Conservation (phyloP, 2,888 invertebrate species). For the Dicyrtomina minuta region DNA sequence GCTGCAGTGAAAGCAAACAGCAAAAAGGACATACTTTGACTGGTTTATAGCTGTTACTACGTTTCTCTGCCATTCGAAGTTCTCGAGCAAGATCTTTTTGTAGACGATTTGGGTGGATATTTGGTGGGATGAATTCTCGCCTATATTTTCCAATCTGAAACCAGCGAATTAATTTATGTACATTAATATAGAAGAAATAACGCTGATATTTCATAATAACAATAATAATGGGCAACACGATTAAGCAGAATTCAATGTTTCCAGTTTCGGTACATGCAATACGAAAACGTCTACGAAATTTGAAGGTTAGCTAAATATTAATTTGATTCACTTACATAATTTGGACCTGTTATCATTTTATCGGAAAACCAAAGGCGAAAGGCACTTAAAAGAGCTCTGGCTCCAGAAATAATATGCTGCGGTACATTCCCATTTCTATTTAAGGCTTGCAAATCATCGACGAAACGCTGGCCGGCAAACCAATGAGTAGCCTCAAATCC, state of each 20-base stretch:
- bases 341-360: slow-evolving; percentile 42
- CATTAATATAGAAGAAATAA: background rate
- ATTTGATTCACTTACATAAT: slow-evolving; percentile 10
- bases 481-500: slow-evolving; percentile 84
- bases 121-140: slow-evolving; percentile 71
- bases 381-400: slow-evolving; percentile 68
- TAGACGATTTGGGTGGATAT: slow-evolving; percentile 70
- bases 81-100: slow-evolving; percentile 76
- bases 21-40: background rate
- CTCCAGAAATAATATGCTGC: slow-evolving; percentile 64
- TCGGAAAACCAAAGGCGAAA: slow-evolving; percentile 71
- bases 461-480: slow-evolving; percentile 78
- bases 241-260: too few species aligned
- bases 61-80: slow-evolving; percentile 69
- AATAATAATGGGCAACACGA: too few species aligned
- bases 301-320: too few species aligned
- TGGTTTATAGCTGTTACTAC: slow-evolving; percentile 62
- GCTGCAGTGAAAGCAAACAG: too few species aligned
- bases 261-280: background rate
- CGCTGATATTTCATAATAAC: too few species aligned
- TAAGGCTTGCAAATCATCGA: slow-evolving; percentile 66
- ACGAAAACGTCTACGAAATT: slow-evolving; percentile 23
- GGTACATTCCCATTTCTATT: slow-evolving; percentile 55
- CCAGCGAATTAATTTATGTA: background rate
- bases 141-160: slow-evolving; percentile 67